phyloP scores from a whole-genome alignment of 1,140 invertebrate genomes.

The Nymphalis io region DNA sequence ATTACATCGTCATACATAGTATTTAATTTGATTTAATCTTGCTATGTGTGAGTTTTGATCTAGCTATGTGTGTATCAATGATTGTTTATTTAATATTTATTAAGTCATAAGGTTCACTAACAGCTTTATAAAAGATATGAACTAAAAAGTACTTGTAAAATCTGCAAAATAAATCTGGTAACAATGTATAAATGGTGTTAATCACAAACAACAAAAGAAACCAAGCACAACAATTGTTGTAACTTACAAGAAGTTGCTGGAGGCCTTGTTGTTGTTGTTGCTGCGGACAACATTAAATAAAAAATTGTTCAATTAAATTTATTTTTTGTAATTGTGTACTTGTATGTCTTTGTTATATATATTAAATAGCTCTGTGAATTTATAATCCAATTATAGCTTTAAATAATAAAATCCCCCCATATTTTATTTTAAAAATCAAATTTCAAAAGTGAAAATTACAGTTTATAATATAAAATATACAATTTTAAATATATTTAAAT shows the following conservation, averaged over 20 bases:
- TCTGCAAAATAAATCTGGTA: slow-evolving; percentile 11
- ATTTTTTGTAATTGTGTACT: neutral
- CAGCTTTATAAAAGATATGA: neutral
- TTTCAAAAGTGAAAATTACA: neutral
- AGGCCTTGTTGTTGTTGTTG: slow-evolving; percentile 84
- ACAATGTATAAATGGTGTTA: slow-evolving; percentile 49
- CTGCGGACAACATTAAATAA: slow-evolving; percentile 76
- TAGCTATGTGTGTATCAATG: slow-evolving; percentile 14
- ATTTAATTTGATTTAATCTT: slow-evolving; percentile 21
- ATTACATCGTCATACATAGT: slow-evolving; percentile 5
- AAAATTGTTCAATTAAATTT: slow-evolving; percentile 41
- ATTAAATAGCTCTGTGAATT: neutral
- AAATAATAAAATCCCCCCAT: neutral
- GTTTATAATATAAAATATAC: slow-evolving; percentile 5
- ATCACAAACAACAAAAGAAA: slow-evolving; percentile 68
- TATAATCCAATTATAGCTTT: neutral
- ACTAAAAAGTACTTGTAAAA: slow-evolving; percentile 9
- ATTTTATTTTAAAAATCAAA: neutral
- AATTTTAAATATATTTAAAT: neutral
- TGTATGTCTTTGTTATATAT: neutral
- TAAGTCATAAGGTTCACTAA: neutral
- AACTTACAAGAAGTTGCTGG: slow-evolving; percentile 84
- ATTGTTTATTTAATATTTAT: slow-evolving; percentile 27
- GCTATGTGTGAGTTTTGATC: slow-evolving; percentile 1
- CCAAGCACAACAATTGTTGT: slow-evolving; percentile 61